A percentile compares a stretch with the other conserved stretches of the same genome.
These are phyloP conservation scores for Eledone cirrhosa DNA, from an alignment of 2,888 invertebrate species.

Conservation along the genomic window DNA sequence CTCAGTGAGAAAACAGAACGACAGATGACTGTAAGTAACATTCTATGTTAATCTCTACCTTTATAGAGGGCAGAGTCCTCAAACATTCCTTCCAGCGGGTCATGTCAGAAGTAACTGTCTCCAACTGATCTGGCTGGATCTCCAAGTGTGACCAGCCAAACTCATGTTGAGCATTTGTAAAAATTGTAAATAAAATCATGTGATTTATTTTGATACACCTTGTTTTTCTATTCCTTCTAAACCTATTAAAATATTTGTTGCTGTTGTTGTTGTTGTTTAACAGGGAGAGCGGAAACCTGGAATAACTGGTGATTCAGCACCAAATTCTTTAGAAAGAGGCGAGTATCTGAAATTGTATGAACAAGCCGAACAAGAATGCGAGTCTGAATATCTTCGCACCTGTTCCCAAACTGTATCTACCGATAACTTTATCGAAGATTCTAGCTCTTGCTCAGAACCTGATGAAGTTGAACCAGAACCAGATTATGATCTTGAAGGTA, in stretches of 20 bases:
- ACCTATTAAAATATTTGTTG: too few species aligned
- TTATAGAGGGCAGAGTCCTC: too few species aligned
- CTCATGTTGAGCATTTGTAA: too few species aligned
- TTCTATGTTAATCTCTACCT: background rate
- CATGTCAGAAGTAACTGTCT: too few species aligned
- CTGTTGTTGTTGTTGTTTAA: too few species aligned
- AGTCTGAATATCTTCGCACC: slow-evolving; percentile 23
- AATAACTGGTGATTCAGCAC: background rate
- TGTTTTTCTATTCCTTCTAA: too few species aligned
- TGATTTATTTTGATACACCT: too few species aligned
- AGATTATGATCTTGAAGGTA: slow-evolving; percentile 24
- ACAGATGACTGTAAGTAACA: background rate
- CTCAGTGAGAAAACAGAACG: slow-evolving; percentile 8
- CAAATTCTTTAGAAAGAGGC: slow-evolving; percentile 9
- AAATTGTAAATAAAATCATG: too few species aligned
- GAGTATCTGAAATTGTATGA: slow-evolving; percentile 27
- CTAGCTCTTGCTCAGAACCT: slow-evolving; percentile 23
- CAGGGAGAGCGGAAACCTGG: background rate
- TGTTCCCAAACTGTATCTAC: slow-evolving; percentile 21
- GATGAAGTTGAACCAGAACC: slow-evolving; percentile 21
- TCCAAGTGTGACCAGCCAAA: too few species aligned
- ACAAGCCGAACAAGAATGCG: slow-evolving; percentile 26
- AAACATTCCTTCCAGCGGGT: too few species aligned
- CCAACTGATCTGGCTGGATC: too few species aligned
- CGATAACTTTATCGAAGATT: slow-evolving; percentile 25